These are phyloP conservation scores for Chondrilla cf. caribensis DNA, from an alignment of 37 sponge, comb jelly and placozoan genomes.

Conservation along the genomic window DNA sequence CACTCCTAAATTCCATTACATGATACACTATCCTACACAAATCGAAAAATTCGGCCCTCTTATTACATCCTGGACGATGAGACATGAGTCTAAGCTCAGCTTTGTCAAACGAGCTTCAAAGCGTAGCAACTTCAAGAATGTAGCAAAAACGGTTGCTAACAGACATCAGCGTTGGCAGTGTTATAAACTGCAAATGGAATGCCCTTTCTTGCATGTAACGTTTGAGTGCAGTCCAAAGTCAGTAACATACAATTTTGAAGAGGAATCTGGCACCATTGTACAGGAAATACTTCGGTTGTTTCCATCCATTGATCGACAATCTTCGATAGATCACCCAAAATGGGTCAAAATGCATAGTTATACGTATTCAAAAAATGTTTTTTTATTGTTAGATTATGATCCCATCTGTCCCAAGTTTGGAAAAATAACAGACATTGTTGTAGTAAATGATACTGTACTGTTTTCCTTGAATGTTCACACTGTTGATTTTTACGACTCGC, in stretches of 20 bases:
- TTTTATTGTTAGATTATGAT: slow-evolving; percentile 1
- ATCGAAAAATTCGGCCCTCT: slow-evolving; percentile 40
- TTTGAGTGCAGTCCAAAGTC: slow-evolving; percentile 22
- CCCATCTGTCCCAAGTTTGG: neutral
- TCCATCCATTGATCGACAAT: neutral
- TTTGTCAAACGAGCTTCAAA: slow-evolving; percentile 36
- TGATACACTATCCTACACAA: slow-evolving; percentile 52
- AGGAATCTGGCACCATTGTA: neutral
- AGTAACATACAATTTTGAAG: neutral
- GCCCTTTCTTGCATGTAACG: neutral
- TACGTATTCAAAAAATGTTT: neutral
- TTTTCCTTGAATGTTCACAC: neutral
- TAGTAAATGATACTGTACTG: neutral
- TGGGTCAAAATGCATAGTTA: neutral
- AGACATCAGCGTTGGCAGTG: slow-evolving; percentile 45
- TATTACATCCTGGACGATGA: slow-evolving; percentile 39
- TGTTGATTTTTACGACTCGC: neutral
- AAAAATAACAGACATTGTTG: neutral
- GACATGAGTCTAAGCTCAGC: slow-evolving; percentile 51
- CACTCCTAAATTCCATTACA: slow-evolving; percentile 42
- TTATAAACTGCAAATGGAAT: slow-evolving; percentile 15
- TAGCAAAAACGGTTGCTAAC: slow-evolving; percentile 26
- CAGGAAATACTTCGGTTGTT: neutral
- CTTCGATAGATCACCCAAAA: neutral
- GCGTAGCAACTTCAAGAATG: slow-evolving; percentile 42